A percentile compares a stretch with the other conserved stretches of the same genome.
Evolutionary conservation across 2,797 vertebrate species (phyloP).

Genomic region (Vireo griseus): DNA sequence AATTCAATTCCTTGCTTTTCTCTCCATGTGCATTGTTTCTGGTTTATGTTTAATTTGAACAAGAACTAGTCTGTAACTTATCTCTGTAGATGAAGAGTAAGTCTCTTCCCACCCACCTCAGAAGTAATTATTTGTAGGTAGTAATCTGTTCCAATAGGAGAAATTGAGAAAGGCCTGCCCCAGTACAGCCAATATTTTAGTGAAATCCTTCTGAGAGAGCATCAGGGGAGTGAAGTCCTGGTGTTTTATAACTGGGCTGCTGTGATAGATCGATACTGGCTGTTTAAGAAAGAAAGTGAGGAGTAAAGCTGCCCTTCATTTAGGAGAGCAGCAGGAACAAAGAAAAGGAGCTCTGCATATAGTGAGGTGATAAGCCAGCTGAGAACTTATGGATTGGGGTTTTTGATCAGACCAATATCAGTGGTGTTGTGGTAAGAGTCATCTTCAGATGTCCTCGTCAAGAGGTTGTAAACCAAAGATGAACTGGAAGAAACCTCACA

Average conservation of each 20-base stretch:
- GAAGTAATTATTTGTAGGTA: background rate
- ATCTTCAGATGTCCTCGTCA: background rate
- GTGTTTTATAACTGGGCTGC: background rate
- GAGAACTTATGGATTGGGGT: background rate
- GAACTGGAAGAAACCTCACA: background rate
- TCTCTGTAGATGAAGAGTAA: background rate
- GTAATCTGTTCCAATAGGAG: background rate
- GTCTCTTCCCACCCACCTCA: background rate
- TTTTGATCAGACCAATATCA: background rate
- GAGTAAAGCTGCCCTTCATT: background rate
- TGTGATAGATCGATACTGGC: background rate
- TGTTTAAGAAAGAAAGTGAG: background rate
- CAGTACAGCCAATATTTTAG: background rate
- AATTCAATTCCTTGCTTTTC: background rate
- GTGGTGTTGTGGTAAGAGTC: accelerated
- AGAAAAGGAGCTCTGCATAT: background rate
- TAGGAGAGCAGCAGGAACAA: background rate
- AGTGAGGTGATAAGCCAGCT: background rate
- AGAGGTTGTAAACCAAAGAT: background rate
- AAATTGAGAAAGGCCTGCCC: background rate
- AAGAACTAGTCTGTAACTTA: background rate
- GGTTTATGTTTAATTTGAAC: background rate
- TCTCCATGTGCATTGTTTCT: background rate
- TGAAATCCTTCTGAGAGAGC: background rate
- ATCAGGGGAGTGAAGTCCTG: background rate